A percentile compares a stretch with the other conserved stretches of the same genome.
Conservation (phyloP, 2,888 invertebrate species). For the Punctoribates punctum region DNA sequence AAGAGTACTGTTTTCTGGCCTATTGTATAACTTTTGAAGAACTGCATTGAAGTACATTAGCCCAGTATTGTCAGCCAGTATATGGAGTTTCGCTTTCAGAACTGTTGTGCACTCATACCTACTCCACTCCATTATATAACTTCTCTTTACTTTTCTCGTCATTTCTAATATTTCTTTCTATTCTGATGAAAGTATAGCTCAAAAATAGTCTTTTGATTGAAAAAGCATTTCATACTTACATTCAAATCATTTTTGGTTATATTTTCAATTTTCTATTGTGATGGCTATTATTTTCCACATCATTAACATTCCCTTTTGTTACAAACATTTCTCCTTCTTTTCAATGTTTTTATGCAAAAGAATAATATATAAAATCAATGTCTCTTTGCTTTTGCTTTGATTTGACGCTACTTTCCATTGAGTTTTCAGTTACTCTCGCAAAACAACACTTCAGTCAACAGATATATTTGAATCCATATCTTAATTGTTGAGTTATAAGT, state of each 20-base stretch:
- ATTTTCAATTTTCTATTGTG: slow-evolving; percentile 16
- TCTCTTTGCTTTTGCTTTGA: slow-evolving; percentile 1
- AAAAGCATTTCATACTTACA: slow-evolving; percentile 26
- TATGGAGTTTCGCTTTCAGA: slow-evolving; percentile 5
- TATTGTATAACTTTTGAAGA: slow-evolving; percentile 31
- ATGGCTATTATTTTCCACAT: slow-evolving; percentile 32
- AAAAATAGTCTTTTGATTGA: not conserved
- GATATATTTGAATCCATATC: too few relatives aligned
- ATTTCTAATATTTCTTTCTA: slow-evolving; percentile 2
- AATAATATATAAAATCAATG: not conserved
- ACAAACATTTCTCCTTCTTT: not conserved
- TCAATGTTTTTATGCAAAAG: not conserved
- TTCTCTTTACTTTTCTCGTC: slow-evolving; percentile 3
- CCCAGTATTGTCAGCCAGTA: not conserved
- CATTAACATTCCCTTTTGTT: slow-evolving; percentile 29
- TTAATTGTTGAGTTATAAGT: too few relatives aligned
- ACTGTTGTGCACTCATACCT: not conserved
- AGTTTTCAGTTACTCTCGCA: too few relatives aligned
- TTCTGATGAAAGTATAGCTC: not conserved
- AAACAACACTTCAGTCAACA: too few relatives aligned
- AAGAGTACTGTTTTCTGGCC: slow-evolving; percentile 17
- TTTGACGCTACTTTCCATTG: not conserved
- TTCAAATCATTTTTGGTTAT: slow-evolving; percentile 26
- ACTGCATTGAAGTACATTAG: slow-evolving; percentile 6
- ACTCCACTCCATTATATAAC: slow-evolving; percentile 15